Evolutionary conservation across 2,113 vertebrate genomes (phyloP).

Genomic region (Paramormyrops kingsleyae): DNA sequence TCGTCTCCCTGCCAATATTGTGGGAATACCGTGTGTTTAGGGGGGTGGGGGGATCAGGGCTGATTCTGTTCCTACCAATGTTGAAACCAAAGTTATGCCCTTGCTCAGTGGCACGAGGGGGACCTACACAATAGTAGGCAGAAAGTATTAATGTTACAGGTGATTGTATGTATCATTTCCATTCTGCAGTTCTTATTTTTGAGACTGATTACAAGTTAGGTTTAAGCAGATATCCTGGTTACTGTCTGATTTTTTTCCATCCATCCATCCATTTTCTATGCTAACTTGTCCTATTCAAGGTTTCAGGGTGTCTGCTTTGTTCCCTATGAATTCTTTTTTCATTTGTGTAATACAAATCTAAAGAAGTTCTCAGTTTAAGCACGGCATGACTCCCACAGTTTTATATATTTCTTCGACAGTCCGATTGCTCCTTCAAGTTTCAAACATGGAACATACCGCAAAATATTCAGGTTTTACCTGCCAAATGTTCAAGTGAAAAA

Average conservation of each 20-base stretch:
- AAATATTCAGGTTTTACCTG: not conserved
- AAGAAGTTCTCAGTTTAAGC: not conserved
- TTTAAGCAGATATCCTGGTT: not conserved
- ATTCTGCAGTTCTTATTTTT: not conserved
- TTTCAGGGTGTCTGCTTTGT: not conserved
- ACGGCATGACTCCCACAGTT: not conserved
- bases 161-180: not conserved
- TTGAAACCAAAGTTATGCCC: not conserved
- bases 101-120: not conserved
- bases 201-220: not conserved
- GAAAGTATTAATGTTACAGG: not conserved
- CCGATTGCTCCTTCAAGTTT: not conserved
- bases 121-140: not conserved
- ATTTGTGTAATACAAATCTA: not conserved
- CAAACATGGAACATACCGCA: not conserved
- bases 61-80: not conserved
- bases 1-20: not conserved
- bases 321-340: not conserved
- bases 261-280: not conserved
- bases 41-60: too few species aligned
- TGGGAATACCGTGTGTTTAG: not conserved
- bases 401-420: not conserved
- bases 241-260: not conserved
- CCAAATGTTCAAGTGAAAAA: not conserved
- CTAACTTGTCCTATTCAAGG: not conserved